A percentile compares a stretch with the other conserved stretches of the same genome.
phyloP scores from a whole-genome alignment of 2,113 vertebrate species.

The Tautogolabrus adspersus region DNA sequence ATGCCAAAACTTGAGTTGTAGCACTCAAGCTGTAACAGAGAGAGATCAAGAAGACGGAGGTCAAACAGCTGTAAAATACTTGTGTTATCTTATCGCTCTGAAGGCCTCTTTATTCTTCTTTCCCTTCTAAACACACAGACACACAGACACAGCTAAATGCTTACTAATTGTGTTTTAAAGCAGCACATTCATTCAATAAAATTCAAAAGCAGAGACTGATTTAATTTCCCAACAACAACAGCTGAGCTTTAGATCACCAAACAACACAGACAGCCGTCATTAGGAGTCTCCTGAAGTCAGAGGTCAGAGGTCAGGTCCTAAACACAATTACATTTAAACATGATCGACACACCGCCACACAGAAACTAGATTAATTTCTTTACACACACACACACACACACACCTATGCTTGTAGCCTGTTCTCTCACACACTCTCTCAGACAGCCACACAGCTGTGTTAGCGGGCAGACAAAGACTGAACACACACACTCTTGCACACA shows the following conservation, averaged over 20 bases:
- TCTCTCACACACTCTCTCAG: background rate
- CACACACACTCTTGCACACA: background rate
- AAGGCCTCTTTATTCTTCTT: background rate
- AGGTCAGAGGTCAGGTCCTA: constrained; percentile 31
- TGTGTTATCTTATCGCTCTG: background rate
- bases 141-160: background rate
- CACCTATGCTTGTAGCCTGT: background rate
- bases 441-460: constrained; percentile 16
- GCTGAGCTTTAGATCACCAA: background rate
- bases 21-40: background rate
- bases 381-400: background rate
- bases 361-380: constrained; percentile 1
- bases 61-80: constrained; percentile 3
- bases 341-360: background rate
- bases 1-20: too few species aligned
- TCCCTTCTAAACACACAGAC: background rate
- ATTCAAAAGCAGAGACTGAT: background rate
- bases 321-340: background rate
- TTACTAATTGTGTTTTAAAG: too few species aligned
- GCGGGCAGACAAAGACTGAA: background rate
- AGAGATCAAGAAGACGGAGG: background rate
- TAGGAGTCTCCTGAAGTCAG: background rate
- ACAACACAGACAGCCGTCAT: background rate
- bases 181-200: background rate
- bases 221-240: background rate